Evolutionary conservation across 2,797 vertebrate species (phyloP).

Genomic region (Holocentrus rufus): DNA sequence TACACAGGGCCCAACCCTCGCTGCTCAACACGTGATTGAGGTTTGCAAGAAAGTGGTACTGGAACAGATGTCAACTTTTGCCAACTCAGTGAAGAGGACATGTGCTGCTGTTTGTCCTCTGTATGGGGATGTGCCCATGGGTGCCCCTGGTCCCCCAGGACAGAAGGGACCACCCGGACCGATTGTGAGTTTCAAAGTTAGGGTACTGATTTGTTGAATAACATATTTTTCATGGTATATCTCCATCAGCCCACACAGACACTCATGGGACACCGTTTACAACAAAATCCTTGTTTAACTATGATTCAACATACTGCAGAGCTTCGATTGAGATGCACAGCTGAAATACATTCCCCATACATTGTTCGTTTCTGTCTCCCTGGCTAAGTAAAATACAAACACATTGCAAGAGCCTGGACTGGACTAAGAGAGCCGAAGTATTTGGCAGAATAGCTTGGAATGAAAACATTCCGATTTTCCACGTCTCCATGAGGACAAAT

Average conservation of each 20-base stretch:
- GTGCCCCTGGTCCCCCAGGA: slow-evolving; percentile 76
- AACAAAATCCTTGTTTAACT: slow-evolving; percentile 27
- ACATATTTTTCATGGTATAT: neutral
- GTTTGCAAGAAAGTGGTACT: slow-evolving; percentile 83
- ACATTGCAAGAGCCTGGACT: slow-evolving; percentile 68
- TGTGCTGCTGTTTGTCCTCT: slow-evolving; percentile 82
- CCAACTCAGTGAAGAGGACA: slow-evolving; percentile 83
- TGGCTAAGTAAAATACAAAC: slow-evolving; percentile 70
- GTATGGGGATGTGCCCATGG: slow-evolving; percentile 82
- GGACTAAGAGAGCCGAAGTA: slow-evolving; percentile 67
- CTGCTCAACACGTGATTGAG: slow-evolving; percentile 82
- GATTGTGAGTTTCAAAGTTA: slow-evolving; percentile 73
- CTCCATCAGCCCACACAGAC: neutral
- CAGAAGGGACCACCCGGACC: slow-evolving; percentile 79
- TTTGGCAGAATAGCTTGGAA: slow-evolving; percentile 82
- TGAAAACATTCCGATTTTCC: slow-evolving; percentile 84
- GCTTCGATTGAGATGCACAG: slow-evolving; percentile 36
- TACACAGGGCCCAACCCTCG: slow-evolving; percentile 78
- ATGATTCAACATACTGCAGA: slow-evolving; percentile 37
- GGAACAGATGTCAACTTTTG: slow-evolving; percentile 85
- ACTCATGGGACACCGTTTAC: neutral
- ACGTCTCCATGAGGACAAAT: slow-evolving; percentile 81
- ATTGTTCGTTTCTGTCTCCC: slow-evolving; percentile 55
- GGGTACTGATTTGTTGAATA: slow-evolving; percentile 13
- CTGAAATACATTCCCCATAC: slow-evolving; percentile 55